Evolutionary conservation across 2,113 vertebrate genomes (phyloP).

Genomic region (Myotis davidii): DNA sequence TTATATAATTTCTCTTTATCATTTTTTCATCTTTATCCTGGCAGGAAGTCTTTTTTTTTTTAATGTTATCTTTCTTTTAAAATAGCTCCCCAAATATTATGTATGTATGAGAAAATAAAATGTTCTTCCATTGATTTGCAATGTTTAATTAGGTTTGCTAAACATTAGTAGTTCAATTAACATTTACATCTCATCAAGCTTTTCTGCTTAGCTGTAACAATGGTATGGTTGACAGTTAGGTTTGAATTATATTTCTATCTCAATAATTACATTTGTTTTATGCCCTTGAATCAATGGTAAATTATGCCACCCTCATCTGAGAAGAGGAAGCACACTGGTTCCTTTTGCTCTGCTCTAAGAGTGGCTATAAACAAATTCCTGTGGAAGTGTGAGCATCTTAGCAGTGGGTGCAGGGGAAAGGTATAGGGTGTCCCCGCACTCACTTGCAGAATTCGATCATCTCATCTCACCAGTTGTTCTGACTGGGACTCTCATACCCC

Average conservation of each 20-base stretch:
- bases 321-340: neutral
- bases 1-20: neutral
- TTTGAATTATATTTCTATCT: neutral
- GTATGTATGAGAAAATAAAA: neutral
- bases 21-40: slow-evolving; percentile 32
- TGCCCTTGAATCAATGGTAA: neutral
- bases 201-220: slow-evolving; percentile 21
- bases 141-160: slow-evolving; percentile 43
- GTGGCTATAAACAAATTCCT: neutral
- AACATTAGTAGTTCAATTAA: slow-evolving; percentile 37
- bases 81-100: neutral
- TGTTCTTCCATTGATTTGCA: neutral
- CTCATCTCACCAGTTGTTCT: neutral
- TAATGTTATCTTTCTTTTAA: neutral
- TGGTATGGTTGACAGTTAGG: neutral
- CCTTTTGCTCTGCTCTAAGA: neutral
- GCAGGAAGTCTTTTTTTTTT: neutral
- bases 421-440: neutral
- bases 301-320: neutral
- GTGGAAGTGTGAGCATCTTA: neutral
- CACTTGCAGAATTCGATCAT: neutral
- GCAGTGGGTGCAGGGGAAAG: neutral
- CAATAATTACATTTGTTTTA: neutral
- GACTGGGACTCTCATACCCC: neutral
- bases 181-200: neutral